Evolutionary conservation across 2,113 vertebrate genomes (phyloP).

Genomic region (Ailuropoda melanoleuca): DNA sequence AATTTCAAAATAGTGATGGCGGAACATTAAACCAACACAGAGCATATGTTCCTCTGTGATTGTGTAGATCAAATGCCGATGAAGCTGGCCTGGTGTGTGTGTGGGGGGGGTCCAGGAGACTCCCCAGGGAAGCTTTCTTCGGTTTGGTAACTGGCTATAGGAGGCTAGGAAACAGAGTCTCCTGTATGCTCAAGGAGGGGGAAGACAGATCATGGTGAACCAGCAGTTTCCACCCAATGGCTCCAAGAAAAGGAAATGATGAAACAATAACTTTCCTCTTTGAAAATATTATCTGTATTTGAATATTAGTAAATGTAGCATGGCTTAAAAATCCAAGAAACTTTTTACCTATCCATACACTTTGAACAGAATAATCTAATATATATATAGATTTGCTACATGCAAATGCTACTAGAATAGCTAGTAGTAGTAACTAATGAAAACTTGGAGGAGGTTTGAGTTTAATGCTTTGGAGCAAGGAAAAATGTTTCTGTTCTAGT

Average conservation of each 20-base stretch:
- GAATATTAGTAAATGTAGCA: background rate
- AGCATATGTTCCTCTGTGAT: background rate
- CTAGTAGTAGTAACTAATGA: background rate
- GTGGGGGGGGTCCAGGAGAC: no score
- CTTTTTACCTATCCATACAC: background rate
- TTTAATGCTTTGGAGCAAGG: background rate
- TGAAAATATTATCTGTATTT: background rate
- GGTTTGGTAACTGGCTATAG: background rate
- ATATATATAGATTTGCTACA: background rate
- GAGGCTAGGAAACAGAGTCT: background rate
- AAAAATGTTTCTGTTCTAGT: background rate
- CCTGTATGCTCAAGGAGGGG: background rate
- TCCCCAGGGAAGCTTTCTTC: background rate
- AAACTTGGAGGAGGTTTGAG: background rate
- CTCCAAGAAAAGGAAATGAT: background rate
- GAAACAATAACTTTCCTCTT: background rate
- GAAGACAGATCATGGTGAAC: background rate
- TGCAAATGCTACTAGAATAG: background rate
- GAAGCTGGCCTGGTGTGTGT: background rate
- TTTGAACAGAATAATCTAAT: background rate
- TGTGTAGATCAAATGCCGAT: no score
- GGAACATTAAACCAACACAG: background rate
- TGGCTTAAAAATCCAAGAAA: background rate
- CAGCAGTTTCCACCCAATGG: background rate
- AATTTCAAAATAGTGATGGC: background rate